phyloP scores from a whole-genome alignment of 2,797 vertebrate genomes.

The Phoeniculus purpureus region DNA sequence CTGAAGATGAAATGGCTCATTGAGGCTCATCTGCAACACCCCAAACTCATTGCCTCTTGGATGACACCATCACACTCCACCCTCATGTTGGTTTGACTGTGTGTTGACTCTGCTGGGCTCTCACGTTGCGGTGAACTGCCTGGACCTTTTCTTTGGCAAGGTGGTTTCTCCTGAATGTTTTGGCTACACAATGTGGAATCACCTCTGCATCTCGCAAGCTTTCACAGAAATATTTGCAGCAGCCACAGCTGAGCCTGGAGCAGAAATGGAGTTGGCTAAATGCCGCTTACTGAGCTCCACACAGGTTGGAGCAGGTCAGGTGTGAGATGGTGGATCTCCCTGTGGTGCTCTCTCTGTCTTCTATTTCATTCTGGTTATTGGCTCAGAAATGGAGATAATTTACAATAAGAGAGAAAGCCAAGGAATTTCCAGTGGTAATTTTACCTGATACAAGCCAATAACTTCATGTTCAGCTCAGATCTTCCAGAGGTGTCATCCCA shows the following conservation, averaged over 20 bases:
- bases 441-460: neutral
- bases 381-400: neutral
- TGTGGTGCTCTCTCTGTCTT: neutral
- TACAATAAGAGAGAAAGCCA: neutral
- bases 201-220: neutral
- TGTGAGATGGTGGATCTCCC: neutral
- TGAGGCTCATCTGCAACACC: neutral
- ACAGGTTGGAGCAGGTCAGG: neutral
- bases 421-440: neutral
- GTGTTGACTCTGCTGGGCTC: neutral
- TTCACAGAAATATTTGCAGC: neutral
- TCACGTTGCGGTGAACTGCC: neutral
- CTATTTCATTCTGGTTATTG: neutral
- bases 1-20: fast-evolving
- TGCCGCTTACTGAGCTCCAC: neutral
- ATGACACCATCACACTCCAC: neutral
- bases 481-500: neutral
- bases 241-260: neutral
- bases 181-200: neutral
- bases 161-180: neutral
- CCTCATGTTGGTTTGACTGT: neutral
- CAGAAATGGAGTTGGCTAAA: neutral
- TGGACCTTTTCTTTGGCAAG: neutral
- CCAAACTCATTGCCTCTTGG: neutral
- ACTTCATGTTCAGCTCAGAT: neutral